phyloP scores from a whole-genome alignment of 2,888 invertebrate genomes.

The Pandemis heparana region DNA sequence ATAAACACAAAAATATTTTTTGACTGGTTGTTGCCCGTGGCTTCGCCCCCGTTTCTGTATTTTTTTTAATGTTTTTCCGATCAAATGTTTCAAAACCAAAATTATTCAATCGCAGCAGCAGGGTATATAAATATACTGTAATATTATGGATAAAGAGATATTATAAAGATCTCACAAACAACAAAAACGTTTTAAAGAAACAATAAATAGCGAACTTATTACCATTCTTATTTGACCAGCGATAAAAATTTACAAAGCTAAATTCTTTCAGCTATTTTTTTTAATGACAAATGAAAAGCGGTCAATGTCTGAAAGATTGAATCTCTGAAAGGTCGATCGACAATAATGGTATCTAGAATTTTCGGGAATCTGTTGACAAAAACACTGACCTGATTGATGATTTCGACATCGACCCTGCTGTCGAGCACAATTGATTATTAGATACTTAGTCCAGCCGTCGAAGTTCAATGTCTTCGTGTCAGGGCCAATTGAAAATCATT shows the following conservation, averaged over 20 bases:
- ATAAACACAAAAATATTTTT: too few species aligned
- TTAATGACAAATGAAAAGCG: slow-evolving; percentile 23
- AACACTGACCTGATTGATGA: slow-evolving; percentile 63
- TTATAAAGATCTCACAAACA: too few species aligned
- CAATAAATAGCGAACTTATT: neutral
- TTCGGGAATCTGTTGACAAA: slow-evolving; percentile 52
- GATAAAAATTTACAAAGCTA: too few species aligned
- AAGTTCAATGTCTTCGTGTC: slow-evolving; percentile 68
- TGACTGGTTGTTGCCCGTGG: too few species aligned
- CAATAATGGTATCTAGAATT: slow-evolving; percentile 55
- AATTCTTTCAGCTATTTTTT: neutral
- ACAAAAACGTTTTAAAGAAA: neutral
- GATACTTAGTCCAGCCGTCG: slow-evolving; percentile 46
- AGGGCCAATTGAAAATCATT: slow-evolving; percentile 45
- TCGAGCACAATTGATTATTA: slow-evolving; percentile 41
- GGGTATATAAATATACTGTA: too few species aligned
- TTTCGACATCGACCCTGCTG: slow-evolving; percentile 66
- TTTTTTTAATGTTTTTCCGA: too few species aligned
- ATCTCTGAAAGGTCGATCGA: slow-evolving; percentile 50
- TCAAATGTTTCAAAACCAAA: too few species aligned
- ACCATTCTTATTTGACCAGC: too few species aligned
- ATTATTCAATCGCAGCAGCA: too few species aligned
- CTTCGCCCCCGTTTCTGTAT: too few species aligned
- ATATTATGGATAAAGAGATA: too few species aligned
- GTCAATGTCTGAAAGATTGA: slow-evolving; percentile 30